phyloP scores from a whole-genome alignment of 2,113 vertebrate genomes.

The Solea solea region DNA sequence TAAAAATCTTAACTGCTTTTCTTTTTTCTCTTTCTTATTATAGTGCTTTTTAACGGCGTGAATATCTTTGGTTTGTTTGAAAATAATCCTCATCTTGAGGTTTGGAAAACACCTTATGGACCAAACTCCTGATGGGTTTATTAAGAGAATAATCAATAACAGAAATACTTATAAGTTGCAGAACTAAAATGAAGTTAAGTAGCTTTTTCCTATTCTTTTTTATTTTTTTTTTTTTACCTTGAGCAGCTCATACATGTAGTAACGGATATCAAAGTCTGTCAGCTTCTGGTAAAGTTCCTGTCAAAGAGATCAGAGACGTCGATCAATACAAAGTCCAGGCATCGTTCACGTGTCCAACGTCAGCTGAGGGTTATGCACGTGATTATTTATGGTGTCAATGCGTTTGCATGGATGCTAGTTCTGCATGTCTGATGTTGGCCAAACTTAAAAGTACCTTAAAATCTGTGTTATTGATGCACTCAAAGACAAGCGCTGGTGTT shows the following conservation, averaged over 20 bases:
- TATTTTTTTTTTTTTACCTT: conserved; percentile 85
- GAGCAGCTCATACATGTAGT: conserved; percentile 99
- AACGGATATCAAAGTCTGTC: conserved; percentile 98
- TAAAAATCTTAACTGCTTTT: too few relatives aligned
- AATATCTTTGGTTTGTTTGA: too few relatives aligned
- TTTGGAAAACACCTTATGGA: too few relatives aligned
- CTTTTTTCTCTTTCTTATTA: too few relatives aligned
- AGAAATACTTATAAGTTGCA: too few relatives aligned
- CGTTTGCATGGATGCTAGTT: conserved; percentile 42
- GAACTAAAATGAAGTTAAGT: too few relatives aligned
- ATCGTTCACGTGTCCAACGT: not conserved
- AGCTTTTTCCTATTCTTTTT: not conserved
- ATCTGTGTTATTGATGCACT: conserved; percentile 99
- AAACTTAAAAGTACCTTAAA: conserved; percentile 90
- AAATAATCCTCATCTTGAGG: too few relatives aligned
- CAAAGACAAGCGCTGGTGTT: conserved; percentile 98
- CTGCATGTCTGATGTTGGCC: conserved; percentile 36
- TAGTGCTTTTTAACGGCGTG: too few relatives aligned
- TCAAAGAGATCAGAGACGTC: not conserved
- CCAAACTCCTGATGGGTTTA: too few relatives aligned
- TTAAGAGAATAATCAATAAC: too few relatives aligned
- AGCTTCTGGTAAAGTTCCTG: conserved; percentile 99
- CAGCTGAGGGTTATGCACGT: conserved; percentile 37
- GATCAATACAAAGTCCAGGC: not conserved
- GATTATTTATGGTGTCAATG: conserved; percentile 50